Evolutionary conservation across 2,888 invertebrate species (phyloP).

Genomic region (Maniola hyperantus): DNA sequence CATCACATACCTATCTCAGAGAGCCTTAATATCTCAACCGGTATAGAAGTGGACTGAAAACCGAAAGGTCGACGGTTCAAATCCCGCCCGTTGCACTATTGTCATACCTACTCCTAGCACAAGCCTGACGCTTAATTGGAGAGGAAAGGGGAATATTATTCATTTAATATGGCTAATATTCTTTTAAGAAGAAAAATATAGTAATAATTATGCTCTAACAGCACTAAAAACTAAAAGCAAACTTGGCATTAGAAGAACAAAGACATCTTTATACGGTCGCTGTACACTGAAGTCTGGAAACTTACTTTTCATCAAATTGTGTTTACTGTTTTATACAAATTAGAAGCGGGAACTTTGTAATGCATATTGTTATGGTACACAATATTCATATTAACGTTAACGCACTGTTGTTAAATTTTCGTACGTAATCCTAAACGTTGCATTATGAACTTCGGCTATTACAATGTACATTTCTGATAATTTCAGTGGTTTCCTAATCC

Average conservation of each 20-base stretch:
- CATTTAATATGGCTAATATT: too few species aligned
- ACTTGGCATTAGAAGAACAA: not conserved
- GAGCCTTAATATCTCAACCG: too few species aligned
- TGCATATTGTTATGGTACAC: slow-evolving; percentile 15
- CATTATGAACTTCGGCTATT: not conserved
- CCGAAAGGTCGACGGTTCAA: too few species aligned
- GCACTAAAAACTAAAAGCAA: too few species aligned
- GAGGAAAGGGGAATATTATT: too few species aligned
- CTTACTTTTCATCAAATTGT: slow-evolving; percentile 3
- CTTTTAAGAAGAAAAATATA: too few species aligned
- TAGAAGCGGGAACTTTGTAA: slow-evolving; percentile 11
- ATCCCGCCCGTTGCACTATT: too few species aligned
- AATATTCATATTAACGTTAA: slow-evolving; percentile 12
- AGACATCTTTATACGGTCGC: not conserved
- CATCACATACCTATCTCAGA: too few species aligned
- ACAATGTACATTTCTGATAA: slow-evolving; percentile 1
- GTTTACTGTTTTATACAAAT: slow-evolving; percentile 16
- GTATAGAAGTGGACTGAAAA: too few species aligned
- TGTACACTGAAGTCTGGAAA: not conserved
- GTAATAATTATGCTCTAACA: too few species aligned
- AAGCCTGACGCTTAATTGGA: too few species aligned
- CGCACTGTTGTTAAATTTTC: slow-evolving; percentile 2
- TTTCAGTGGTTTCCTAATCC: not conserved
- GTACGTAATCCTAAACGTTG: slow-evolving; percentile 6
- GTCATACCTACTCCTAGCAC: too few species aligned